phyloP scores from a whole-genome alignment of 1,140 invertebrate species.

The Andrena cerasifolii region DNA sequence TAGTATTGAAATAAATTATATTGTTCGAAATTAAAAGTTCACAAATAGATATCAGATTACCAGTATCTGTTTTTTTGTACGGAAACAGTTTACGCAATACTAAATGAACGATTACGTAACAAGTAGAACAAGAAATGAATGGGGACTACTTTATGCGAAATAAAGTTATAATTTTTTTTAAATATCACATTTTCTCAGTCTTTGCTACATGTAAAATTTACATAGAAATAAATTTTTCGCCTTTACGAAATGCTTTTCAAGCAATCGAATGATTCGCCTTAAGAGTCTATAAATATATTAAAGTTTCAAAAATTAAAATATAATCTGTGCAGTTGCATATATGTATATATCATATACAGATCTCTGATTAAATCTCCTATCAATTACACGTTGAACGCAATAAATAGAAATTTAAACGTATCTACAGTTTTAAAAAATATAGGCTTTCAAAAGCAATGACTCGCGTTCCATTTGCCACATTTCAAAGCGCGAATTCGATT shows the following conservation, averaged over 20 bases:
- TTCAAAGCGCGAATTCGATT: constrained; percentile 15
- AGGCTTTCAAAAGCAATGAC: neutral
- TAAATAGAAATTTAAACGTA: constrained; percentile 23
- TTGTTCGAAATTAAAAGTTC: neutral
- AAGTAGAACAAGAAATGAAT: neutral
- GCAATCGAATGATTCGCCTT: neutral
- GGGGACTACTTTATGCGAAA: constrained; percentile 20
- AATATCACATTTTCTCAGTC: constrained; percentile 64
- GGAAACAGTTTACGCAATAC: constrained; percentile 17
- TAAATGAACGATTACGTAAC: constrained; percentile 14
- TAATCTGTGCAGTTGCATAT: neutral
- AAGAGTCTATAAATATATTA: constrained; percentile 11
- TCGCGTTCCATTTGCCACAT: neutral
- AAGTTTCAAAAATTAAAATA: constrained; percentile 26
- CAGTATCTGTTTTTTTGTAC: neutral
- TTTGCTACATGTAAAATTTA: constrained; percentile 35
- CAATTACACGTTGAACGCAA: constrained; percentile 20
- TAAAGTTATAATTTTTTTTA: constrained; percentile 38
- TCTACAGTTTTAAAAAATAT: neutral
- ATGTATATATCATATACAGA: constrained; percentile 15
- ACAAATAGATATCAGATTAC: constrained; percentile 10
- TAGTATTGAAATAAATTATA: constrained; percentile 24
- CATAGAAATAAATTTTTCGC: constrained; percentile 6
- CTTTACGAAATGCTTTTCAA: constrained; percentile 10
- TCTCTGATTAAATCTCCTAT: neutral